These are phyloP conservation scores for Dascillus cervinus DNA, from an alignment of 2,888 invertebrate species.

Conservation along the genomic window DNA sequence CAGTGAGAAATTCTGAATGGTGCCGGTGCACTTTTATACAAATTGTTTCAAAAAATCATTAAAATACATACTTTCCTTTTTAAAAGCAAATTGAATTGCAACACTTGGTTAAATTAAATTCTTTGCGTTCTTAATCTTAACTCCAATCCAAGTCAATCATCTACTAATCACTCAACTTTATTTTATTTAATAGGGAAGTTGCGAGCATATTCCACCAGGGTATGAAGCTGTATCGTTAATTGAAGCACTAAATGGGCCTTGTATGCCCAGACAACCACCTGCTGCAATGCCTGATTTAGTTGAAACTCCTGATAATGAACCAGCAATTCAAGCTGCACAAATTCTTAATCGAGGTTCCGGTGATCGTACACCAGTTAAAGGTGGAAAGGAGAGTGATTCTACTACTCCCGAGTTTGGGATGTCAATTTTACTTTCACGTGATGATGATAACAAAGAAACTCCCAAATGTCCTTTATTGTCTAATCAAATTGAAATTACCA, in stretches of 20 bases:
- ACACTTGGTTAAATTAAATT: too few relatives aligned
- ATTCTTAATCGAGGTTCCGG: constrained; percentile 50
- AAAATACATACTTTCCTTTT: too few relatives aligned
- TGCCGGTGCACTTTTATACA: too few relatives aligned
- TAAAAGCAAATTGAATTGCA: too few relatives aligned
- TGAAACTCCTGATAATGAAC: constrained; percentile 57
- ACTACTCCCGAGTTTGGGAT: constrained; percentile 60
- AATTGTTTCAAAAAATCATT: too few relatives aligned
- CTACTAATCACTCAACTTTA: too few relatives aligned
- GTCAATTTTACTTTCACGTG: constrained; percentile 62
- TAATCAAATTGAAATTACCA: constrained; percentile 23
- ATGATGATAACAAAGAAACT: constrained; percentile 47
- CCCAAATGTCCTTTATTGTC: constrained; percentile 37
- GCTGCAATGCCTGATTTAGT: constrained; percentile 43
- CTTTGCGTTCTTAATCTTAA: too few relatives aligned
- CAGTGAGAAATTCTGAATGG: too few relatives aligned
- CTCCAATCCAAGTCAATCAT: too few relatives aligned
- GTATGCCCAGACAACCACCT: constrained; percentile 46
- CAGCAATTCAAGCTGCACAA: constrained; percentile 59
- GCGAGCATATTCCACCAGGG: constrained; percentile 83
- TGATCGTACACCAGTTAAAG: constrained; percentile 44
- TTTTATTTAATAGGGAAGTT: constrained; percentile 54
- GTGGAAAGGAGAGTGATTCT: constrained; percentile 40
- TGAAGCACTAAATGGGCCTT: constrained; percentile 93
- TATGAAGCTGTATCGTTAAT: constrained; percentile 91